Base-by-base conservation (phyloP, 2,888 invertebrate species). In the Oconnorella tubifera region DNA sequence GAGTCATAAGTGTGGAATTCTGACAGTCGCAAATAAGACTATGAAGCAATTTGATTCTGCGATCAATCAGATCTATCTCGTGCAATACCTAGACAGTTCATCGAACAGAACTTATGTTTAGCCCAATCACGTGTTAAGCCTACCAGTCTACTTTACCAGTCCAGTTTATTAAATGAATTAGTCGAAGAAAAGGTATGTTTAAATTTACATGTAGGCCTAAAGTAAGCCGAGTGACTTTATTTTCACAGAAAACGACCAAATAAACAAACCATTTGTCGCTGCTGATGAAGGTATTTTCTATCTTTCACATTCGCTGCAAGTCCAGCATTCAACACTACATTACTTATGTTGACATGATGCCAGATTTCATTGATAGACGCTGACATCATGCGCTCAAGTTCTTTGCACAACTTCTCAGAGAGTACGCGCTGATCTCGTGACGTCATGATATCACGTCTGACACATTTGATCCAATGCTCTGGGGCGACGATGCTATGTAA, bases 281-380 rank as follows among this genome's bases (percentile, higher is more conserved):
- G 10, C 40, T 40, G 40, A 10, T 40, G 10, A 19, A 40, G 40
- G 10, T 40, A 10, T 10, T 10, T 40, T 10, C 40, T 10, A 19
- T 40, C 40, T 10, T 19, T 10, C 40, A 14, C 40, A 19, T 40
- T 40, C 10, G 10, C 10, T 19, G 10, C 40, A 19, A 40, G 10
- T 10, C 40, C 40, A 19, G 10, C 10, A 10, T 40, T 10, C 40
- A 51, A 27, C 14, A 27, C 53, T 19, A 23, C 53, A 27, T 51
- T 51, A 10, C 14, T 51, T 4, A 51, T 25, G 53, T 51, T 51
- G 53, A 27, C 53, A 25, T 23, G 53, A 27, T 51, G 53, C 53
- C 53, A 51, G 53, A 51, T 51, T 27, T 51, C 53, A 27, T 51
- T 51, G 53, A 51, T 23, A 27, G 14, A 6, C 14, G 53, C 53